Evolutionary conservation across 2,888 invertebrate species (phyloP).

Genomic region (Lycophotia porphyrea): DNA sequence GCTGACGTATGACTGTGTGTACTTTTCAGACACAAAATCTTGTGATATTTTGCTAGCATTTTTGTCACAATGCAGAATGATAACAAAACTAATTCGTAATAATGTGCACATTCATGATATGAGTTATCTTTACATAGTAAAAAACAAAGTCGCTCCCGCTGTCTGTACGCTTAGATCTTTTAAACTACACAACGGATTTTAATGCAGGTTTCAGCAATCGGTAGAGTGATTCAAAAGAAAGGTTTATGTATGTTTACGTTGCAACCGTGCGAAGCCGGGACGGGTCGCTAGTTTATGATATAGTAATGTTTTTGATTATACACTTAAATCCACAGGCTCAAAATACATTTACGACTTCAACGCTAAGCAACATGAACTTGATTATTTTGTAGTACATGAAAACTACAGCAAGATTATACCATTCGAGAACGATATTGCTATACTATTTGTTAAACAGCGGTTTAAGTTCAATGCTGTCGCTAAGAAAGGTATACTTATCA

Average conservation of each 20-base stretch:
- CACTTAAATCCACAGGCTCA: conserved; percentile 71
- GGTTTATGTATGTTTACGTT: no score
- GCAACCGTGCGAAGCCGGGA: no score
- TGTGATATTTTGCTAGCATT: conserved; percentile 13
- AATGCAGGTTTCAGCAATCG: no score
- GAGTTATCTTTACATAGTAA: no score
- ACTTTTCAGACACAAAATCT: not conserved
- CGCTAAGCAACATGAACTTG: conserved; percentile 68
- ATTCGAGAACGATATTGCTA: conserved; percentile 80
- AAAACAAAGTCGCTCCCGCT: no score
- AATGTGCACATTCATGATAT: not conserved
- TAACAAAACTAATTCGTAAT: not conserved
- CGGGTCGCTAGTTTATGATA: not conserved
- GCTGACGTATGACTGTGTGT: conserved; percentile 8
- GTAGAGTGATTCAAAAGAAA: no score
- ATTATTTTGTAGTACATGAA: conserved; percentile 71
- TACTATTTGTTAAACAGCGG: conserved; percentile 73
- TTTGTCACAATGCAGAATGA: conserved; percentile 3
- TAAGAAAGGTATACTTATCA: conserved; percentile 75
- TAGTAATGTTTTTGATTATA: conserved; percentile 3
- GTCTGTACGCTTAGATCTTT: no score
- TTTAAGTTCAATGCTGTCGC: conserved; percentile 69
- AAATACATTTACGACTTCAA: conserved; percentile 74
- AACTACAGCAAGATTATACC: conserved; percentile 73
- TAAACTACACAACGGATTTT: no score